Conservation (phyloP, 2,113 vertebrate species). For the Ophiodon elongatus region DNA sequence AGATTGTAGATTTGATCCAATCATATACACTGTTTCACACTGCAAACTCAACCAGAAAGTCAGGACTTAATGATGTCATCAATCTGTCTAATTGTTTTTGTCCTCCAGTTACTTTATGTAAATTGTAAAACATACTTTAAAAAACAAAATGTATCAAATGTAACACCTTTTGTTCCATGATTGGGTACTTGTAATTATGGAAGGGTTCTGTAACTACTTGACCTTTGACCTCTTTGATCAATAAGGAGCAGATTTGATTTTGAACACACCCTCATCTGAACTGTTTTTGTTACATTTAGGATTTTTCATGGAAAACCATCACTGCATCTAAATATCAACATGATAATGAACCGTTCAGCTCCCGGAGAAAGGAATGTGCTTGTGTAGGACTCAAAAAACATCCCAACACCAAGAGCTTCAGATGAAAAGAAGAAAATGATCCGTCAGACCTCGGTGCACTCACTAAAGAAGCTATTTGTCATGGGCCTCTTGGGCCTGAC, state of each 20-base stretch:
- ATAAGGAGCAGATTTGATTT: slow-evolving; percentile 37
- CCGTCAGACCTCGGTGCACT: slow-evolving; percentile 58
- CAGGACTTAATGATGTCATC: slow-evolving; percentile 33
- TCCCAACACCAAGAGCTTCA: slow-evolving; percentile 39
- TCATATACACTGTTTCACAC: neutral
- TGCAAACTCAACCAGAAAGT: neutral
- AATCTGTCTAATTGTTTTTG: slow-evolving; percentile 49
- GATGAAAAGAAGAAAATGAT: slow-evolving; percentile 67
- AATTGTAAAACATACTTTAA: slow-evolving; percentile 32
- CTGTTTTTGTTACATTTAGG: neutral
- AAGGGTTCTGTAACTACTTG: slow-evolving; percentile 36
- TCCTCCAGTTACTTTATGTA: slow-evolving; percentile 32
- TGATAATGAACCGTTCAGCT: slow-evolving; percentile 40
- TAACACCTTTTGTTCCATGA: slow-evolving; percentile 5
- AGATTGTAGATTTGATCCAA: neutral
- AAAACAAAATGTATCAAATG: slow-evolving; percentile 5
- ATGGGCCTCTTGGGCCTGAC: slow-evolving; percentile 63
- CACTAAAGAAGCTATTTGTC: slow-evolving; percentile 69
- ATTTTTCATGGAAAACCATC: neutral
- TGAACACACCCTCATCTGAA: slow-evolving; percentile 25
- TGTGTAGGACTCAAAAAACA: slow-evolving; percentile 35
- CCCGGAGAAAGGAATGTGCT: slow-evolving; percentile 52
- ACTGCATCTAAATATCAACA: slow-evolving; percentile 18
- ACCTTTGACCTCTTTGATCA: slow-evolving; percentile 55
- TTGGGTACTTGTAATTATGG: slow-evolving; percentile 36